Base-by-base conservation (phyloP, 64 coral and sea anemone genomes). In the Actinia tenebrosa region DNA sequence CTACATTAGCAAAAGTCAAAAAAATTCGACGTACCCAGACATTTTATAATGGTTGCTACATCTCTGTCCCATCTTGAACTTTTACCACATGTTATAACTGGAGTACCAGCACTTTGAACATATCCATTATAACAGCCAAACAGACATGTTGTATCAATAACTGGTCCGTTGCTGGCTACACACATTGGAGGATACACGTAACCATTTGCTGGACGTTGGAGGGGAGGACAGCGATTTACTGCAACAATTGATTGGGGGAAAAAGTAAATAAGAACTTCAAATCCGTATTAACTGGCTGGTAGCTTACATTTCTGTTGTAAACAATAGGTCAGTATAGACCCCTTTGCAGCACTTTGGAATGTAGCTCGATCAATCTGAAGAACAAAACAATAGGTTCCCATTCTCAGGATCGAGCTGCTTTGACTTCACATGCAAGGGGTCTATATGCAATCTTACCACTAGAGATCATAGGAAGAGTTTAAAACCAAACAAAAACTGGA, bases 151-250 rank as follows among this genome's bases (percentile, higher is more conserved):
- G 91, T 93, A 62, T 87, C 87, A 47, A 87, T 86, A 78, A 89
- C 83, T 47, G 91, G 91, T 52, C 56, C 84, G 13, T 81, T 25
- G 45, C 27, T 81, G n/a, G 37, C 75, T 84, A 71, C 78, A 52
- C 91, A 93, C 77, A 71, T 80, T 10, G 77, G 75, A 22, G 91
- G 91, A 54, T 93, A 93, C 23, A 93, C 88, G 78, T 86, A 93
- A 75, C 91, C 91, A 86, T 89, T 80, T 83, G 19, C 56, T 4
- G 91, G 91, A 10, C 72, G 56, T 44, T 16, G 78, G 10, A 93
- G 50, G 60, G 91, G 84, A 68, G 56, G 56, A 61, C 91, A 93
- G 16, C 82, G 63, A 25, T 82, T 87, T 2, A 89, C 91, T 93
- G 30, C 63, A 82, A 42, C 10, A 25, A 75, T 50, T 50, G 47